Conservation (phyloP, 2,797 vertebrate species). For the Gambelia wislizenii region DNA sequence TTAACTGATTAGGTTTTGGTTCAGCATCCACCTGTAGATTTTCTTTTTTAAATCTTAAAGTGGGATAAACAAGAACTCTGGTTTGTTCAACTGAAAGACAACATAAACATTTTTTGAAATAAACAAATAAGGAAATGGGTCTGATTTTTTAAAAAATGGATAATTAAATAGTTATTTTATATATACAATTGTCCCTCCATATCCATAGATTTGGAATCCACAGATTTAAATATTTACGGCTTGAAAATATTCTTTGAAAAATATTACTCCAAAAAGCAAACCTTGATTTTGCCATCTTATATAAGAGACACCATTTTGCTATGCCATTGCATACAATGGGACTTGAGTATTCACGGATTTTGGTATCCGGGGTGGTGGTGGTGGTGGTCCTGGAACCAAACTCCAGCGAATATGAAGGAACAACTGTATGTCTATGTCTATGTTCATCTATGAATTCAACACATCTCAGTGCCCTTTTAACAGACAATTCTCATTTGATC, state of each 20-base stretch:
- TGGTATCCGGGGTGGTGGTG: too few species aligned
- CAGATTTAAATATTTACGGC: too few species aligned
- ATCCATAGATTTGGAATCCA: too few species aligned
- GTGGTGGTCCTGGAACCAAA: too few species aligned
- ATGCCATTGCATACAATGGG: too few species aligned
- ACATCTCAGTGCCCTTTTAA: not conserved
- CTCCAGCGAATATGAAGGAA: too few species aligned
- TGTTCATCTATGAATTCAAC: not conserved
- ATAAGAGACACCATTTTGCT: too few species aligned
- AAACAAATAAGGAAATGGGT: not conserved
- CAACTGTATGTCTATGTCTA: not conserved
- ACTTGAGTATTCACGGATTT: too few species aligned
- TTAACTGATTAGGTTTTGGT: not conserved
- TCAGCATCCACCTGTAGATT: not conserved
- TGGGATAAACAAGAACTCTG: not conserved
- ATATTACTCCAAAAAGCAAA: too few species aligned
- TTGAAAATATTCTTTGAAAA: too few species aligned
- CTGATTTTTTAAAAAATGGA: not conserved
- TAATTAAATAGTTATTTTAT: not conserved
- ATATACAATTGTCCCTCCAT: too few species aligned
- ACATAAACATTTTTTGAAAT: not conserved
- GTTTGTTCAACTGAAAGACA: not conserved
- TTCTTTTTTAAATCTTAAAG: not conserved
- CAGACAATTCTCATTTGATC: not conserved
- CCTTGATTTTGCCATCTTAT: too few species aligned